Evolutionary conservation across 2,113 vertebrate species (phyloP).

Genomic region (Emydocephalus ijimae): DNA sequence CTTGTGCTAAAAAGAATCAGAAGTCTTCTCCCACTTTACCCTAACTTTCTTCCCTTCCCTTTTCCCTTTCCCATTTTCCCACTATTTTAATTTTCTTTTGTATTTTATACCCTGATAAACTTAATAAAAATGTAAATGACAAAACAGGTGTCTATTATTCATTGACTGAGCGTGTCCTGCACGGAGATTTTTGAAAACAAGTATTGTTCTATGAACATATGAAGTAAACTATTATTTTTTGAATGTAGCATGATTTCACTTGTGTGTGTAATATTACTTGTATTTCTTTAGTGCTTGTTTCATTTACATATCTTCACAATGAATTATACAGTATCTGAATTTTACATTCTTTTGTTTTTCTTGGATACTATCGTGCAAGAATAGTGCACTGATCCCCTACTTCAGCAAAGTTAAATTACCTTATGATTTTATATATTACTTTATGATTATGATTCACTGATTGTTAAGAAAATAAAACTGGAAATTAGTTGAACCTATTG

Average conservation of each 20-base stretch:
- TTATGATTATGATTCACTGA: background rate
- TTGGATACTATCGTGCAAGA: background rate
- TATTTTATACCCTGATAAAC: background rate
- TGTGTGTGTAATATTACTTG: background rate
- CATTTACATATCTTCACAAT: background rate
- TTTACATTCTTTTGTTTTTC: background rate
- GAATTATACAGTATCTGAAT: background rate
- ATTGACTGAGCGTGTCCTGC: background rate
- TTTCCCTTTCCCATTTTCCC: background rate
- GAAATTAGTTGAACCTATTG: background rate
- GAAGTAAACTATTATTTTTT: background rate
- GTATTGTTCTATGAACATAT: background rate
- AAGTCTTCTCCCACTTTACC: background rate
- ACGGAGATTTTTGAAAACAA: background rate
- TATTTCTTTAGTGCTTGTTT: background rate
- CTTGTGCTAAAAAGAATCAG: background rate
- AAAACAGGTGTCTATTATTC: background rate
- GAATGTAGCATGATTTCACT: background rate
- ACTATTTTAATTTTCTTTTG: background rate
- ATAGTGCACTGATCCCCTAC: background rate
- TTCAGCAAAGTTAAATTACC: background rate
- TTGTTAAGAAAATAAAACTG: background rate
- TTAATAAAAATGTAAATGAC: background rate
- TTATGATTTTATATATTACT: background rate
- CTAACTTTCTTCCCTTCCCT: background rate